Conservation (phyloP, 2,888 invertebrate species). For the Leptinotarsa peninsularis region DNA sequence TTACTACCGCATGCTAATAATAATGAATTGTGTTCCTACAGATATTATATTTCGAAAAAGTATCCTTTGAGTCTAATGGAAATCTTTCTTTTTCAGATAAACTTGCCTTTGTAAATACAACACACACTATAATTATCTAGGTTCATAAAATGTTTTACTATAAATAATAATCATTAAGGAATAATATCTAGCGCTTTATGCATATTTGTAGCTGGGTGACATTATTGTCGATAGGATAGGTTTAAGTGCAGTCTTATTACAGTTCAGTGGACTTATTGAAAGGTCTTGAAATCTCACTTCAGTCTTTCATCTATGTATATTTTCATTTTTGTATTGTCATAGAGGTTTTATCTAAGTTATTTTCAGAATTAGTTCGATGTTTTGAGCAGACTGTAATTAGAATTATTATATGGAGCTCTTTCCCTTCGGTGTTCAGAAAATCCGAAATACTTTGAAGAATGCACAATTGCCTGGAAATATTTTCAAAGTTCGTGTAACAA, state of each 20-base stretch:
- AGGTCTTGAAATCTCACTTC: conserved; percentile 40
- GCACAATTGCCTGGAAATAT: too few relatives aligned
- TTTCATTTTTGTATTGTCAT: conserved; percentile 8
- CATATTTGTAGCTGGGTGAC: conserved; percentile 30
- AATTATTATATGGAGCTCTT: too few relatives aligned
- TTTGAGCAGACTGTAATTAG: neutral
- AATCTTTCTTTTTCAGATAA: conserved; percentile 38
- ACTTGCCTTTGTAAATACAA: conserved; percentile 49
- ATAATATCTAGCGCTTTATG: conserved; percentile 8
- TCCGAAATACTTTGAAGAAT: too few relatives aligned
- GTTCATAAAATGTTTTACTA: conserved; percentile 20
- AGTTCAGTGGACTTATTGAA: conserved; percentile 22
- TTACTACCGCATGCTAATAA: too few relatives aligned
- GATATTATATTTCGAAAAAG: too few relatives aligned
- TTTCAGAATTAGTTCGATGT: neutral
- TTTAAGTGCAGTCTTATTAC: conserved; percentile 33
- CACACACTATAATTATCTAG: conserved; percentile 23
- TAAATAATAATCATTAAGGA: conserved; percentile 20
- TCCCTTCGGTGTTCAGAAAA: too few relatives aligned
- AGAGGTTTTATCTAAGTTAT: neutral
- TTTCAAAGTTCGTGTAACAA: too few relatives aligned
- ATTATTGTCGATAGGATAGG: conserved; percentile 36
- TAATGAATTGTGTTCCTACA: too few relatives aligned
- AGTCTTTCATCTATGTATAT: conserved; percentile 43
- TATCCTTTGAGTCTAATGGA: neutral